Conservation (phyloP, 2,888 invertebrate genomes). For the Noctua janthina region DNA sequence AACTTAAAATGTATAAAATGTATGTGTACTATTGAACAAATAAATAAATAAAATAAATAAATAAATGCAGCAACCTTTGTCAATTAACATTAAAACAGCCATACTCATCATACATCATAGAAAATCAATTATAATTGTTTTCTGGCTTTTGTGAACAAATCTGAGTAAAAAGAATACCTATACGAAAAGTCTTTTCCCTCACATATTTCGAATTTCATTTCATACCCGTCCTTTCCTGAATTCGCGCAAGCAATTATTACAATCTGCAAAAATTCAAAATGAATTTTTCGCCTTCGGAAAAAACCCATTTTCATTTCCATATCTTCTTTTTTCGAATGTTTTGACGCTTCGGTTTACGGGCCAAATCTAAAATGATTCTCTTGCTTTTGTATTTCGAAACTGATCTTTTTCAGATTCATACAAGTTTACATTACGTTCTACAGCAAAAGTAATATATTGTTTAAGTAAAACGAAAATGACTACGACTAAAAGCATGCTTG, state of each 20-base stretch:
- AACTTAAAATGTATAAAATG: too few species aligned
- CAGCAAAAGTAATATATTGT: too few species aligned
- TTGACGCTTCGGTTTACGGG: not conserved
- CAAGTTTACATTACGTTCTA: too few species aligned
- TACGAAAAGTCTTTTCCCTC: not conserved
- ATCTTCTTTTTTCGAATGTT: not conserved
- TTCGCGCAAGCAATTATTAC: constrained; percentile 26
- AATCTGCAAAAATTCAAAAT: constrained; percentile 8
- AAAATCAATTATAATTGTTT: not conserved
- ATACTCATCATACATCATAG: not conserved
- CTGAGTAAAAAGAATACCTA: not conserved
- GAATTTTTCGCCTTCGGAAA: not conserved
- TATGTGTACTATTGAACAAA: too few species aligned
- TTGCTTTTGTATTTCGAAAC: not conserved
- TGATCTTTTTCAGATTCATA: too few species aligned
- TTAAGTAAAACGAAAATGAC: not conserved
- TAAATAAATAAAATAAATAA: too few species aligned
- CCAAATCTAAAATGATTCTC: not conserved
- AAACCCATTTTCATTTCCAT: not conserved
- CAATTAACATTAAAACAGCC: not conserved
- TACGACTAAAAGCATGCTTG: not conserved
- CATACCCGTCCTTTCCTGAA: not conserved
- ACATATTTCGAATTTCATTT: constrained; percentile 12
- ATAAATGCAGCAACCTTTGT: not conserved
- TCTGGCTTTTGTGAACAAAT: not conserved